Percentiles rank a stretch among this genome's conserved stretches.
Conservation (phyloP, 2,797 vertebrate genomes). For the Phoebastria nigripes region DNA sequence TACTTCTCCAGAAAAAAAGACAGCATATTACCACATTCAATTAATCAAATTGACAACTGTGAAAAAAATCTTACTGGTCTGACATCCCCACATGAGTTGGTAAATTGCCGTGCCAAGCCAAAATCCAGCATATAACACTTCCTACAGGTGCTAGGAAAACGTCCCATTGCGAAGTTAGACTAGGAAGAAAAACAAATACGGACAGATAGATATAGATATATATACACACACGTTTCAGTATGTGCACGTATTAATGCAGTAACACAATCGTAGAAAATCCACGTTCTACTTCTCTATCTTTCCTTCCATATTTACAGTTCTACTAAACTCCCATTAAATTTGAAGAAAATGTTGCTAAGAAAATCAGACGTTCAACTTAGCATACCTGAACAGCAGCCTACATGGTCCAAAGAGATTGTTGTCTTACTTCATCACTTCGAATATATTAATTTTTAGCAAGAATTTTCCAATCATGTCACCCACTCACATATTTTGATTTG, state of each 20-base stretch:
- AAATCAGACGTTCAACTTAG: not conserved
- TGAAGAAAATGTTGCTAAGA: not conserved
- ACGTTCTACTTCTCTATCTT: not conserved
- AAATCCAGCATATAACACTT: slow-evolving; percentile 99
- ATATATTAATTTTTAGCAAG: not conserved
- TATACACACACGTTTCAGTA: not conserved
- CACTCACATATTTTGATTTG: not conserved
- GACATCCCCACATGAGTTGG: slow-evolving; percentile 96
- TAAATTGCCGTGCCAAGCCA: slow-evolving; percentile 96
- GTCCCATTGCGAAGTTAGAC: slow-evolving; percentile 99
- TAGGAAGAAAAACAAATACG: slow-evolving; percentile 69
- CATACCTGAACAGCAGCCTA: not conserved
- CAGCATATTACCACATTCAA: not conserved
- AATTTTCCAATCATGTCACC: not conserved
- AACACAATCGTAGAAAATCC: not conserved
- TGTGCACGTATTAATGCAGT: not conserved
- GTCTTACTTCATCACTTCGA: not conserved
- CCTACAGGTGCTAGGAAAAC: slow-evolving; percentile 93
- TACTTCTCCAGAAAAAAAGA: not conserved
- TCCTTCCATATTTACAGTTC: not conserved
- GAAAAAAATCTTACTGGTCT: slow-evolving; percentile 86
- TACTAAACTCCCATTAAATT: not conserved
- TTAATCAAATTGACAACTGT: not conserved
- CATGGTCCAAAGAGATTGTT: not conserved
- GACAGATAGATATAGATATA: not conserved